Base-by-base conservation (phyloP, 1,140 invertebrate species). In the Gryon sp. region DNA sequence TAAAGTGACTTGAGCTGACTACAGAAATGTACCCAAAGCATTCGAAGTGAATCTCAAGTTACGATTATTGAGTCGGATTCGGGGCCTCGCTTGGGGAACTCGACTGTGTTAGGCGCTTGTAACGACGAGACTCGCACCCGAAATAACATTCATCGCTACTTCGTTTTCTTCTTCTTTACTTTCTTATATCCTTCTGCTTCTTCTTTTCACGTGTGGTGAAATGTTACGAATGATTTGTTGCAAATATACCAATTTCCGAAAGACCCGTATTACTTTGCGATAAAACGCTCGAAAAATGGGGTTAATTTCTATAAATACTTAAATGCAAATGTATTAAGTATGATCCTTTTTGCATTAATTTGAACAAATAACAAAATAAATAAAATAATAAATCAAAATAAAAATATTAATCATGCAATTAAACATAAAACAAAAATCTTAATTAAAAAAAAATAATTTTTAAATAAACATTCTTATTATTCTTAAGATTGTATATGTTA, bases 61-160 rank as follows among this genome's bases (percentile, higher is more conserved):
- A 68, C 50, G 63, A 57, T 68, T 68, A 68, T 57, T 68, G 63
- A 68, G 63, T 68, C 48, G 38, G 30, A n/a, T 45, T 28, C 36
- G 46, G 9, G 14, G 15, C 45, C 34, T 52, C 43, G 57, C 45
- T 30, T n/a, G 19, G 16, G 41, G 52, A 57, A 68, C 50, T 57
- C 22, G 50, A 46, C 34, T 69, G 18, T 43, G 22, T 57, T 57
- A 11, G 41, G 43, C 59, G 43, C 43, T 34, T 50, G 65, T 59
- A 69, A 40, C 41, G 43, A 68, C 52, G 41, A 41, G 26, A 68
- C 15, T 53, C 40, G 41, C 41, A 46, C 50, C 50, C 19, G 34
- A 18, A 55, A 48, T 66, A 66, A 46, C 63, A 30, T 41, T 55
- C 38, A 26, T 15, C 43, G 9, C 14, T 9, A 24, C 9, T n/a